Evolutionary conservation across 1,140 invertebrate genomes (phyloP).

Genomic region (Coptotermes formosanus): DNA sequence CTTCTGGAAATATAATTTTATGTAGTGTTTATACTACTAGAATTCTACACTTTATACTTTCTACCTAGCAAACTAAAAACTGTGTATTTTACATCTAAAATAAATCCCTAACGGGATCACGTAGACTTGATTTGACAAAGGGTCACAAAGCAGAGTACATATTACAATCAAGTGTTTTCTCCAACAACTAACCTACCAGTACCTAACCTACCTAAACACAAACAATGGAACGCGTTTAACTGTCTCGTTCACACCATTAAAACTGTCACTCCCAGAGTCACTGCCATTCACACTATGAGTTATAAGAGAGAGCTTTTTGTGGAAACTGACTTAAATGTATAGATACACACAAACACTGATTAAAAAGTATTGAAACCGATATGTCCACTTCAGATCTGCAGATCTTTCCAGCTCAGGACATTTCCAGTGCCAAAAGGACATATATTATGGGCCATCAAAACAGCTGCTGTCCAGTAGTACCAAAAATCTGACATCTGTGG

Average conservation of each 20-base stretch:
- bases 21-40: constrained; percentile 13
- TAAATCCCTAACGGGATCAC: constrained; percentile 17
- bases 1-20: constrained; percentile 18
- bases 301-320: constrained; percentile 32
- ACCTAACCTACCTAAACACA: constrained; percentile 26
- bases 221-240: constrained; percentile 12
- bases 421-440: not conserved
- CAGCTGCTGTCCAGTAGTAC: not conserved
- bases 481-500: not conserved
- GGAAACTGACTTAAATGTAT: constrained; percentile 30
- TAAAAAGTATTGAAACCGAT: constrained; percentile 31
- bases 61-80: constrained; percentile 25
- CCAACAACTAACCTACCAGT: constrained; percentile 28
- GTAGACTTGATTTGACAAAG: constrained; percentile 13
- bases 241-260: constrained; percentile 20
- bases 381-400: constrained; percentile 31
- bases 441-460: not conserved
- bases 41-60: constrained; percentile 20
- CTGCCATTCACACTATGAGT: constrained; percentile 27
- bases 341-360: constrained; percentile 29
- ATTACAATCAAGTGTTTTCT: constrained; percentile 21
- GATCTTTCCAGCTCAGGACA: constrained; percentile 4
- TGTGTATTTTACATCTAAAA: constrained; percentile 12
- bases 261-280: constrained; percentile 26
- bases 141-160: constrained; percentile 27